Evolutionary conservation across 2,888 invertebrate species (phyloP).

Genomic region (Tromatobia lineatoria): DNA sequence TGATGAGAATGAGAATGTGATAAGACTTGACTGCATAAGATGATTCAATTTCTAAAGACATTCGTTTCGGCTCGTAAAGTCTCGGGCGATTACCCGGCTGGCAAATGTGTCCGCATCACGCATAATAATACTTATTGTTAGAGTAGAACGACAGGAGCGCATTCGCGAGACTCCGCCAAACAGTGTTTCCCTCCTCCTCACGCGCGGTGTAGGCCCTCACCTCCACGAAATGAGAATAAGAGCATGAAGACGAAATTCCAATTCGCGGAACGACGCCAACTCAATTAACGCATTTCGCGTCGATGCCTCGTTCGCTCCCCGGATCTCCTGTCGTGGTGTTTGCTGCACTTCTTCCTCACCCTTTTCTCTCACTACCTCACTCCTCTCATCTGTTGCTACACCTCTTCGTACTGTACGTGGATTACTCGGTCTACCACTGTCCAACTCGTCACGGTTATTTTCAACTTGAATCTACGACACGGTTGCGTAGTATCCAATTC

Average conservation of each 20-base stretch:
- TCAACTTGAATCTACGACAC: conserved; percentile 46
- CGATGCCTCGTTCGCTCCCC: conserved; percentile 54
- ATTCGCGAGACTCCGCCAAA: conserved; percentile 52
- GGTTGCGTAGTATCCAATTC: conserved; percentile 21
- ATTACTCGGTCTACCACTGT: conserved; percentile 30
- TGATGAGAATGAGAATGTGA: not conserved
- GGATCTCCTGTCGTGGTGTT: not conserved
- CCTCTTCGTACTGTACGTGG: conserved; percentile 17
- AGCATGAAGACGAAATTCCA: conserved; percentile 58
- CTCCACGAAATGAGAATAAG: conserved; percentile 48
- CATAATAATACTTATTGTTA: conserved; percentile 50
- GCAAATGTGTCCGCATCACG: conserved; percentile 39
- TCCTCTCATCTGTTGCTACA: conserved; percentile 19
- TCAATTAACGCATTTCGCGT: conserved; percentile 71
- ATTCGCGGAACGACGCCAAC: conserved; percentile 65
- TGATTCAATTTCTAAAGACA: conserved; percentile 32
- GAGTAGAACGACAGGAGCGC: conserved; percentile 29
- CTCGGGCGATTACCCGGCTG: conserved; percentile 28
- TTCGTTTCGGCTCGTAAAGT: conserved; percentile 38
- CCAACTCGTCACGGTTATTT: conserved; percentile 63
- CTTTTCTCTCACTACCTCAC: not conserved
- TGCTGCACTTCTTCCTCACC: conserved; percentile 22
- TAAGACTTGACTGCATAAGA: not conserved
- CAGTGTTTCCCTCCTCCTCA: not conserved
- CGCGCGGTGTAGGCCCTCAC: not conserved